phyloP scores from a whole-genome alignment of 2,113 vertebrate species.

The Vombatus ursinus region DNA sequence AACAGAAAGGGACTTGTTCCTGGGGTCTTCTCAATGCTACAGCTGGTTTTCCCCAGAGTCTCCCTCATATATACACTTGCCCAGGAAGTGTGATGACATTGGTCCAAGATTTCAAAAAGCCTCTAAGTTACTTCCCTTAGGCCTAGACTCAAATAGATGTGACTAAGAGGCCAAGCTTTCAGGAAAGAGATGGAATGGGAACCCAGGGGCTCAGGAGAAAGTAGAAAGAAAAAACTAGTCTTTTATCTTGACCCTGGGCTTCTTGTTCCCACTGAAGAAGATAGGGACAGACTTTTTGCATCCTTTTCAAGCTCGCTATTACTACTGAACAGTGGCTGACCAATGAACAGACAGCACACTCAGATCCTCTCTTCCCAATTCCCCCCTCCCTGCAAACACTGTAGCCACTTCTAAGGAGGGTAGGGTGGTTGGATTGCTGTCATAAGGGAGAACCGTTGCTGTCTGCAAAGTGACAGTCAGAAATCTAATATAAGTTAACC shows the following conservation, averaged over 20 bases:
- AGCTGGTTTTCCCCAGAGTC: not conserved
- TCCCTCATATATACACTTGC: not conserved
- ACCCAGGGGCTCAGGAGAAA: not conserved
- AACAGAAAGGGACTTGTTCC: not conserved
- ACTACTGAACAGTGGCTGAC: not conserved
- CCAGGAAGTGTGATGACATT: not conserved
- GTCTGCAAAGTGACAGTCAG: not conserved
- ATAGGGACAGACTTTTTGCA: not conserved
- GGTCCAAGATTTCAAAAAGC: not conserved
- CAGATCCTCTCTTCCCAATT: not conserved
- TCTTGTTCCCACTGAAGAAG: not conserved
- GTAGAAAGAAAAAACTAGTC: not conserved
- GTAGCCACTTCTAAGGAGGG: not conserved
- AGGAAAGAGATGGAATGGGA: not conserved
- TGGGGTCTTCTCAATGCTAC: not conserved
- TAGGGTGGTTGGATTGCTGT: not conserved
- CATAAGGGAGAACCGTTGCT: not conserved
- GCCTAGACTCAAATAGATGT: not conserved
- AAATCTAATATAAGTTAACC: constrained; percentile 1
- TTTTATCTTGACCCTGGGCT: not conserved
- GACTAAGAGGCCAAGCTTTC: not conserved
- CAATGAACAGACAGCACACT: not conserved
- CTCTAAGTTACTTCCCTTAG: not conserved
- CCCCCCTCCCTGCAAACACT: not conserved
- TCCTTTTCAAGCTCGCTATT: not conserved